A percentile compares a stretch with the other conserved stretches of the same genome.
Conservation (phyloP, 2,797 vertebrate species). For the Sciurus vulgaris region DNA sequence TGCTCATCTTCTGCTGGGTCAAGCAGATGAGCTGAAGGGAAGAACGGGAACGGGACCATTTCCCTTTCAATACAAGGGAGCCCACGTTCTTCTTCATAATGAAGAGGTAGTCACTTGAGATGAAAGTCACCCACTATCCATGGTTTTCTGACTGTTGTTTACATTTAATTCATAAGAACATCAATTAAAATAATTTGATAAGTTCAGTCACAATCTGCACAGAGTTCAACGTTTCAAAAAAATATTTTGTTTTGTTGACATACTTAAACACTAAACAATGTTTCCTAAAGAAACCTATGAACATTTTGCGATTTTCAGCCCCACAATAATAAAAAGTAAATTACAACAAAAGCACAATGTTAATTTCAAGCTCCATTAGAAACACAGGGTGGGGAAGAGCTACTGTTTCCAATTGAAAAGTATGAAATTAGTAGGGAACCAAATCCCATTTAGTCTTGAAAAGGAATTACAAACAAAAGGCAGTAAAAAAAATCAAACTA, state of each 20-base stretch:
- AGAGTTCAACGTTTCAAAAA: not conserved
- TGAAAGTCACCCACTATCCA: not conserved
- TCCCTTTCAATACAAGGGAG: not conserved
- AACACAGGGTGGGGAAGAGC: constrained; percentile 64
- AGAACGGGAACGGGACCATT: not conserved
- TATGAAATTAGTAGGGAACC: constrained; percentile 70
- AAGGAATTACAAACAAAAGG: constrained; percentile 58
- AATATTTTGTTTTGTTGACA: not conserved
- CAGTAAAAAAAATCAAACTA: constrained; percentile 51
- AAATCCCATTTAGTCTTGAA: constrained; percentile 72
- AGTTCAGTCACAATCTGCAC: not conserved
- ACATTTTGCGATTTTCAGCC: constrained; percentile 60
- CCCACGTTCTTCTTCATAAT: not conserved
- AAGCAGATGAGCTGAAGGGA: not conserved
- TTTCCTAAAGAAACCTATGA: constrained; percentile 45
- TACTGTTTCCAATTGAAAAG: constrained; percentile 69
- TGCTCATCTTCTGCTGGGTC: not conserved
- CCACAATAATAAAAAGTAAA: constrained; percentile 72
- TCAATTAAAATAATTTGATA: constrained; percentile 38
- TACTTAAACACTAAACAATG: constrained; percentile 62
- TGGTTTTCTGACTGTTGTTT: constrained; percentile 8
- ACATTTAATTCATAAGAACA: not conserved
- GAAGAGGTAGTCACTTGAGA: constrained; percentile 10
- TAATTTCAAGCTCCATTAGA: constrained; percentile 84
- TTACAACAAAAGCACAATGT: constrained; percentile 65